Evolutionary conservation across 2,113 vertebrate genomes (phyloP), one percentile per base, ranked within the genome.

Genomic region (Meleagris gallopavo): DNA sequence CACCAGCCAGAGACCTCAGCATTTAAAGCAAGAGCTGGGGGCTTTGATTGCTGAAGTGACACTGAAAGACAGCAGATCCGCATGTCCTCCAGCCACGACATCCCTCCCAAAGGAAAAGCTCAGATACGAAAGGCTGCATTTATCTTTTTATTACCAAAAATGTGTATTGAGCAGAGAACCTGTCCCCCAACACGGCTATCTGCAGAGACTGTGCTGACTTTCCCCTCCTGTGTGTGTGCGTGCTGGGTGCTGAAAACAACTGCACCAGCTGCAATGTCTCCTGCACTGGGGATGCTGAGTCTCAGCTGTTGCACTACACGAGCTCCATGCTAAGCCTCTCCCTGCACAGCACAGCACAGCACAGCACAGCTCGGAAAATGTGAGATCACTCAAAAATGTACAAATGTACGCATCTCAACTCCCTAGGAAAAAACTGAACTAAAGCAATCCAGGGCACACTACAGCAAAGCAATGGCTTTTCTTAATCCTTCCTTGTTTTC

Each of bases 21-120:
- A 41, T 55, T 64, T 57, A 69, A 60, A 43, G 62, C 0, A 2
- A 85, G 41, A 64, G 75, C 71, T 69, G 46, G 84, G 71, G 46
- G 80, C 88, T 93, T 46, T 41, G 83, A 79, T 80, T 52, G n/a
- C 80, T 29, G 65, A 70, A 65, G 84, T 65, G 94, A 54, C 94
- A 65, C 5, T 70, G 75, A 93, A 71, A 93, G 88, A 32, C 71
- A 54, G 76, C 82, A 88, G 88, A 85, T 43, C 43, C 76, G 70
- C 32, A 4, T 1, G 43, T 40, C 80, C 80, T n/a, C 75, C 60
- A 57, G 83, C 36, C 75, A 87, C 71, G 69, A 76, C 41, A 21
- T 30, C 71, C 84, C 65, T 84, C 70, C 83, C 15, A 3, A 58
- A 61, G 65, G 60, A 36, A 50, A 21, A 52, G 25, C 66, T 27